Percentiles rank a stretch among this genome's conserved stretches.
phyloP scores from a whole-genome alignment of 2,888 invertebrate species.

The Lepidochrysops patricia region DNA sequence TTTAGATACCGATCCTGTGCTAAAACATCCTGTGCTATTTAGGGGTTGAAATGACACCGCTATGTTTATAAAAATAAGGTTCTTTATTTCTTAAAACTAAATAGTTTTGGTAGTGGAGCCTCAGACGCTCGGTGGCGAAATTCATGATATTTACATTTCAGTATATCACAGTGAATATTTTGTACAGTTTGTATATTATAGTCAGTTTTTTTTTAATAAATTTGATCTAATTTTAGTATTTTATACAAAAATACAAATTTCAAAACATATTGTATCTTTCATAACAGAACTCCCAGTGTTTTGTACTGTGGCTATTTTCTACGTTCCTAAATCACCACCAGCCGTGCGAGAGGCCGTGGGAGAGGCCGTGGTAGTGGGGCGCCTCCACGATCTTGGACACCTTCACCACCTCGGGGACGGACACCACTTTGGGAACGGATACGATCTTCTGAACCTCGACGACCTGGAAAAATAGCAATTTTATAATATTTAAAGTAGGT shows the following conservation, averaged over 20 bases:
- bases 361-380: slow-evolving; percentile 25
- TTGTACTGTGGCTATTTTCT: not conserved
- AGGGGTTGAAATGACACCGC: not conserved
- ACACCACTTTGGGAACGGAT: slow-evolving; percentile 41
- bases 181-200: not conserved
- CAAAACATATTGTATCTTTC: too few relatives aligned
- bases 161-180: not conserved
- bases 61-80: slow-evolving; percentile 14
- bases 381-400: slow-evolving; percentile 35
- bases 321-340: slow-evolving; percentile 36
- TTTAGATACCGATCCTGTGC: too few relatives aligned
- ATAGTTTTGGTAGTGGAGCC: slow-evolving; percentile 25
- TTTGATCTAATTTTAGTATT: not conserved
- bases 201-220: not conserved
- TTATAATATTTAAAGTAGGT: too few relatives aligned
- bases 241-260: too few relatives aligned
- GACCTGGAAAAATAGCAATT: slow-evolving; percentile 31
- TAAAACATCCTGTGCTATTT: too few relatives aligned
- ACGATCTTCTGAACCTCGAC: slow-evolving; percentile 45
- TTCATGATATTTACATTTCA: not conserved
- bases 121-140: slow-evolving; percentile 13
- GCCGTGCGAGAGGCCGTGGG: slow-evolving; percentile 30
- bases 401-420: slow-evolving; percentile 38
- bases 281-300: too few relatives aligned
- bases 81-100: slow-evolving; percentile 21